Evolutionary conservation across 2,888 invertebrate species (phyloP).

Genomic region (Apamea monoglypha): DNA sequence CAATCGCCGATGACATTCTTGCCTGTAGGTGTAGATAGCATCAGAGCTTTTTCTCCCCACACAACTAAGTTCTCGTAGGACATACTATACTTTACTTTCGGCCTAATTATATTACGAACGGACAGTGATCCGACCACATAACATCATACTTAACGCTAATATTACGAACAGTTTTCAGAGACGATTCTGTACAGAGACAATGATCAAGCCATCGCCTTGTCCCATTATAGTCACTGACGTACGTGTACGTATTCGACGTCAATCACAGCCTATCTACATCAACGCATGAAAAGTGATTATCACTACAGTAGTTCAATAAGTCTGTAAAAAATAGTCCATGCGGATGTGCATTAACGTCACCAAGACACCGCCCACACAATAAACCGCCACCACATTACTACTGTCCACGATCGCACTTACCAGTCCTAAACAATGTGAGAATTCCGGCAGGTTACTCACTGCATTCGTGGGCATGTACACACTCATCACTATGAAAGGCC

Average conservation of each 20-base stretch:
- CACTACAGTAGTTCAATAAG: neutral
- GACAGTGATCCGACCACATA: neutral
- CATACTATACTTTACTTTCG: neutral
- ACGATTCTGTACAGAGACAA: neutral
- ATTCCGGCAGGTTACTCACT: neutral
- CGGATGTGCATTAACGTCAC: neutral
- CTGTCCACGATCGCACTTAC: neutral
- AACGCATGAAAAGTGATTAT: neutral
- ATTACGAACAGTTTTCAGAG: neutral
- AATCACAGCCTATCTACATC: neutral
- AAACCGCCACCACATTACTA: neutral
- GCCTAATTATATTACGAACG: too few relatives aligned
- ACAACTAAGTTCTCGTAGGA: neutral
- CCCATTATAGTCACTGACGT: neutral
- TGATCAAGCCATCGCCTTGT: conserved; percentile 2
- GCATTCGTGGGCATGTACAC: neutral
- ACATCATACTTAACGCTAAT: too few relatives aligned
- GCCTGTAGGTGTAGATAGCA: neutral
- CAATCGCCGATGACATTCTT: neutral
- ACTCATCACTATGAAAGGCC: too few relatives aligned
- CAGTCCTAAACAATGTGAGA: neutral
- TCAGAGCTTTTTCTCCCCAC: neutral
- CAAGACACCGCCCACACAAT: too few relatives aligned
- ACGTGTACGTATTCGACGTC: neutral
- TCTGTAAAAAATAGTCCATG: neutral